Percentiles rank a stretch among this genome's conserved stretches.
Conservation (phyloP, 2,113 vertebrate genomes). For the Gymnobelideus leadbeateri region DNA sequence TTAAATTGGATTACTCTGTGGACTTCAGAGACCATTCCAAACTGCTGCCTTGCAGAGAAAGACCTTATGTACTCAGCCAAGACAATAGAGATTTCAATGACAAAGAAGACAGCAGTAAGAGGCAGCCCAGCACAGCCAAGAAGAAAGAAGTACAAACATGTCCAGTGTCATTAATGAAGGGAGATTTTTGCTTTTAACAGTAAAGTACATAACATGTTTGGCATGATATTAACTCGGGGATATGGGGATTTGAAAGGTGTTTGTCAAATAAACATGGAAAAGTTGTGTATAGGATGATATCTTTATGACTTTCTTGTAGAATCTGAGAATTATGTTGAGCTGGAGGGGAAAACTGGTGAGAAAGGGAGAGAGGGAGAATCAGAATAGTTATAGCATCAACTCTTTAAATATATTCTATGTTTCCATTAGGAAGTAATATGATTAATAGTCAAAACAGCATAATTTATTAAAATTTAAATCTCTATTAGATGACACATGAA, state of each 20-base stretch:
- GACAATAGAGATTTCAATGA: slow-evolving; percentile 64
- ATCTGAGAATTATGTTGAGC: slow-evolving; percentile 33
- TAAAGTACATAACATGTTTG: neutral
- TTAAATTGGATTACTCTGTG: slow-evolving; percentile 55
- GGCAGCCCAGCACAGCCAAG: slow-evolving; percentile 10
- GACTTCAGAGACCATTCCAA: slow-evolving; percentile 58
- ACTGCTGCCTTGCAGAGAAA: slow-evolving; percentile 55
- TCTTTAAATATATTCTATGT: slow-evolving; percentile 34
- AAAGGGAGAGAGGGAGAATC: slow-evolving; percentile 40
- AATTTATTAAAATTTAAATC: neutral
- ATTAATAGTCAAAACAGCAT: neutral
- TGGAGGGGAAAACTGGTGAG: neutral
- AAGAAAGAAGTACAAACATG: slow-evolving; percentile 21
- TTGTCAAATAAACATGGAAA: slow-evolving; percentile 55
- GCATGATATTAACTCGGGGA: slow-evolving; percentile 39
- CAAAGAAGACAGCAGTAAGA: slow-evolving; percentile 34
- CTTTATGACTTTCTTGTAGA: slow-evolving; percentile 39
- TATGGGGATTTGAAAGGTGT: slow-evolving; percentile 38
- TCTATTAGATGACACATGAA: neutral
- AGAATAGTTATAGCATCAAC: slow-evolving; percentile 11
- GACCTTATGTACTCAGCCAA: slow-evolving; percentile 46
- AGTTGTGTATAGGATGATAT: neutral
- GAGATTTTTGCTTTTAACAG: slow-evolving; percentile 8
- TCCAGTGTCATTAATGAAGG: slow-evolving; percentile 38
- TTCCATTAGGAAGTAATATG: slow-evolving; percentile 7